Evolutionary conservation across 2,888 invertebrate genomes (phyloP).

Genomic region (Drosophila testacea): DNA sequence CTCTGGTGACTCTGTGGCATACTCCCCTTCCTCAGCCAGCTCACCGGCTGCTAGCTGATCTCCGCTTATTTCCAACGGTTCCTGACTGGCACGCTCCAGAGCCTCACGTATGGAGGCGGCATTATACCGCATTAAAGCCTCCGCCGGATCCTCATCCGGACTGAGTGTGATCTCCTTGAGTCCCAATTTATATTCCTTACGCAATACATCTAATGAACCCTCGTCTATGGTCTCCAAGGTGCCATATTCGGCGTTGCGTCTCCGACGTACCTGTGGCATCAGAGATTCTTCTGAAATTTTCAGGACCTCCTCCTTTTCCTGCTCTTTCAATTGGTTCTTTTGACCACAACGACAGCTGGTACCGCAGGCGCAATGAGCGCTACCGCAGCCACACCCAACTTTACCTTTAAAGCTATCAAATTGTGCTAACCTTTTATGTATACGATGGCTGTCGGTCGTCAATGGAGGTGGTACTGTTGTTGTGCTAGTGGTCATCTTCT

Average conservation of each 20-base stretch:
- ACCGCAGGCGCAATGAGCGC: slow-evolving; percentile 42
- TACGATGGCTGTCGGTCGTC: slow-evolving; percentile 43
- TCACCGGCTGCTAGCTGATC: slow-evolving; percentile 46
- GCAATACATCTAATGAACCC: slow-evolving; percentile 73
- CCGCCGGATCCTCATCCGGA: slow-evolving; percentile 82
- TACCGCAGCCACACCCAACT: slow-evolving; percentile 39
- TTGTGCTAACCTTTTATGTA: slow-evolving; percentile 73
- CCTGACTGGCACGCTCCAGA: slow-evolving; percentile 71
- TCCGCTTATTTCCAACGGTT: slow-evolving; percentile 74
- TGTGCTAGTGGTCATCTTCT: slow-evolving; percentile 29
- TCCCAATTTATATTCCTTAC: slow-evolving; percentile 78
- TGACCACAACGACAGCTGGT: slow-evolving; percentile 21
- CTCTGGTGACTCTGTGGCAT: neutral
- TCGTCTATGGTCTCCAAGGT: slow-evolving; percentile 81
- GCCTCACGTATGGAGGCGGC: slow-evolving; percentile 82
- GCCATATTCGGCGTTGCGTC: slow-evolving; percentile 64
- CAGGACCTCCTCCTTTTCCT: neutral
- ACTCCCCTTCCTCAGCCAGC: slow-evolving; percentile 11
- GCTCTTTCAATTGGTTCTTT: neutral
- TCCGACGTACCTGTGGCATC: slow-evolving; percentile 8
- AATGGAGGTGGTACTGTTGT: neutral
- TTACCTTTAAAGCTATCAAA: slow-evolving; percentile 22
- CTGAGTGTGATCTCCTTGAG: slow-evolving; percentile 82
- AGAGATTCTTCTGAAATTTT: too few species aligned
- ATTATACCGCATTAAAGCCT: slow-evolving; percentile 83